Conservation (phyloP, 1,140 invertebrate species). For the Bombus consobrinus region DNA sequence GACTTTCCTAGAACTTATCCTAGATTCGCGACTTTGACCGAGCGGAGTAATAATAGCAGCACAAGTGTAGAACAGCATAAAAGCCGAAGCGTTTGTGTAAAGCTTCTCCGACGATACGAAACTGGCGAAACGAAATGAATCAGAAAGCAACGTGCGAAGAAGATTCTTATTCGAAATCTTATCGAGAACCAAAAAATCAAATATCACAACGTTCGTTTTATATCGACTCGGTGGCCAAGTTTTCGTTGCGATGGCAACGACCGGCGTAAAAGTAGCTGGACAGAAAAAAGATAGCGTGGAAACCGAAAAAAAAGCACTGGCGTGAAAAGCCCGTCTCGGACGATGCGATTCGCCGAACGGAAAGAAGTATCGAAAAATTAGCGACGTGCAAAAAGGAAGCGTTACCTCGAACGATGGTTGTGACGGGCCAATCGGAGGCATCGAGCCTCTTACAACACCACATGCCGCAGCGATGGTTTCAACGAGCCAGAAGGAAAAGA, state of each 20-base stretch:
- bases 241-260: neutral
- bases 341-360: conserved; percentile 35
- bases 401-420: conserved; percentile 74
- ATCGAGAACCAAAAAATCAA: neutral
- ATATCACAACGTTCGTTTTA: neutral
- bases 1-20: conserved; percentile 20
- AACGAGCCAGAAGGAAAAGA: neutral
- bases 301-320: conserved; percentile 32
- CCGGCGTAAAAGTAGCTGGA: neutral
- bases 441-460: conserved; percentile 75
- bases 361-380: conserved; percentile 42
- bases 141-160: conserved; percentile 20
- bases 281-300: neutral
- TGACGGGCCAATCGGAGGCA: conserved; percentile 72
- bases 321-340: conserved; percentile 37
- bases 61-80: neutral
- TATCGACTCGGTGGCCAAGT: neutral
- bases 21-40: conserved; percentile 43
- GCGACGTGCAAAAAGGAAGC: conserved; percentile 61
- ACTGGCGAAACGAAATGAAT: neutral
- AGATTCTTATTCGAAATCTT: neutral
- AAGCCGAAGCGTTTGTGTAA: conserved; percentile 21
- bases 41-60: conserved; percentile 13
- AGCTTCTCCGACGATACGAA: neutral
- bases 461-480: conserved; percentile 58